Evolutionary conservation across 1,140 invertebrate genomes (phyloP), one percentile per base, ranked within the genome.

Genomic region (Hycleus cichorii): DNA sequence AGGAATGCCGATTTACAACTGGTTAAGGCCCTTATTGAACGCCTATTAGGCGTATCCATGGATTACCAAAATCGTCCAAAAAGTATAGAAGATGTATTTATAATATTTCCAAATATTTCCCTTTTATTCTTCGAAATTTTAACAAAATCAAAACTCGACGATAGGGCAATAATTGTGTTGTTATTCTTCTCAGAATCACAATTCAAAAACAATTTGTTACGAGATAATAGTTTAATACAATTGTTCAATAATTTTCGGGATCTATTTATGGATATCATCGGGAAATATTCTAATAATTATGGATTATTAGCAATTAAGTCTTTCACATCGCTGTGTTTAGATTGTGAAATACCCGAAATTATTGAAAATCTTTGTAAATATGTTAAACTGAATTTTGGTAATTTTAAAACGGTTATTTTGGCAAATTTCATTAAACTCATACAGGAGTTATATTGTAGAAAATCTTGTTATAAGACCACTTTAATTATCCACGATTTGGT

Each of bases 1-100:
- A 64, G 64, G n/a, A 66, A 66, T 44, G 64, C 64, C 8, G 42
- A 64, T 49, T 47, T 64, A 12, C 64, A 66, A 42, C 42, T 66
- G 10, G 45, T 55, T 5, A 64, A 62, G 43, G 49, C 64, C 8
- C 39, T 66, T n/a, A 66, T 66, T 12, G 62, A 66, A 12, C 42
- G 64, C 10, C 58, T 64, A 40, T 54, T 62, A 27, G 64, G 64
- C 2, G 64, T 66, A 38, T 47, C 44, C 3, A 50, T 62, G 9
- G 51, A 55, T 3, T 12, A 18, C 25, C 58, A 47, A 24, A 59
- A 49, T 8, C 52, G 64, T n/a, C 49, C 64, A n/a, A 64, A 64
- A 48, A 48, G 49, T 10, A 59, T 64, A 1, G 47, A 60, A 43
- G 62, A 66, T 53, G 44, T 66, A 8, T 60, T 66, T 40, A 26